Conservation (phyloP, 2,113 vertebrate genomes). For the Phylloscopus whistleri region DNA sequence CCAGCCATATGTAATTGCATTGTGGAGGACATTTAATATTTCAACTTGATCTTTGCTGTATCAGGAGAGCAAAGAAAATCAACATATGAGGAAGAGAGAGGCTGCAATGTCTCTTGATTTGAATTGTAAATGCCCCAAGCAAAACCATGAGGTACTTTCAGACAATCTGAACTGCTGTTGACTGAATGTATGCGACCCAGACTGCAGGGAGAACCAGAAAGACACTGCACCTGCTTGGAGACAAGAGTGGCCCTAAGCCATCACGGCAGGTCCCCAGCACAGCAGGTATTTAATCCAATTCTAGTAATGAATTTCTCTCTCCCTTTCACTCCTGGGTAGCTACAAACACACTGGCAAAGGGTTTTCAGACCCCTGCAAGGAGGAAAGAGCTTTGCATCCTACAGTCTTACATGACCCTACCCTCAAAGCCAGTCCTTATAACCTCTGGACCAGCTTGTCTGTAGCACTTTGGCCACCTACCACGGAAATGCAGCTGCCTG, state of each 20-base stretch:
- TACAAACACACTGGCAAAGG: not conserved
- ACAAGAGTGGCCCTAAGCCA: not conserved
- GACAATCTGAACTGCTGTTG: not conserved
- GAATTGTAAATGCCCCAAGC: slow-evolving; percentile 35
- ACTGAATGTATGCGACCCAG: not conserved
- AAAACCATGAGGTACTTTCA: not conserved
- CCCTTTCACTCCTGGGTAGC: not conserved
- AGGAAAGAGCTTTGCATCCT: not conserved
- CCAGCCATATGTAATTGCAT: slow-evolving; percentile 50
- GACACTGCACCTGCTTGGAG: not conserved
- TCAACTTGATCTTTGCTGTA: slow-evolving; percentile 22
- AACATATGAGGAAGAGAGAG: not conserved
- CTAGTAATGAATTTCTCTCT: not conserved
- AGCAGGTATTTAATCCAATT: slow-evolving; percentile 14
- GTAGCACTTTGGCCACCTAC: not conserved
- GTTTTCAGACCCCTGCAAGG: not conserved
- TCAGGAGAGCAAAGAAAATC: slow-evolving; percentile 38
- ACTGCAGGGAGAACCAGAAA: not conserved
- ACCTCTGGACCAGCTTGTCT: not conserved
- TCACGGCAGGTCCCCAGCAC: not conserved
- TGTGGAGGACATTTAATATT: slow-evolving; percentile 53
- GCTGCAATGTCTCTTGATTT: slow-evolving; percentile 12
- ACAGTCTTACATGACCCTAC: not conserved
- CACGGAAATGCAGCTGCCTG: not conserved
- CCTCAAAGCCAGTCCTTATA: not conserved